A percentile compares a stretch with the other conserved stretches of the same genome.
phyloP scores from a whole-genome alignment of 2,888 invertebrate genomes.

The Sympetrum striolatum region DNA sequence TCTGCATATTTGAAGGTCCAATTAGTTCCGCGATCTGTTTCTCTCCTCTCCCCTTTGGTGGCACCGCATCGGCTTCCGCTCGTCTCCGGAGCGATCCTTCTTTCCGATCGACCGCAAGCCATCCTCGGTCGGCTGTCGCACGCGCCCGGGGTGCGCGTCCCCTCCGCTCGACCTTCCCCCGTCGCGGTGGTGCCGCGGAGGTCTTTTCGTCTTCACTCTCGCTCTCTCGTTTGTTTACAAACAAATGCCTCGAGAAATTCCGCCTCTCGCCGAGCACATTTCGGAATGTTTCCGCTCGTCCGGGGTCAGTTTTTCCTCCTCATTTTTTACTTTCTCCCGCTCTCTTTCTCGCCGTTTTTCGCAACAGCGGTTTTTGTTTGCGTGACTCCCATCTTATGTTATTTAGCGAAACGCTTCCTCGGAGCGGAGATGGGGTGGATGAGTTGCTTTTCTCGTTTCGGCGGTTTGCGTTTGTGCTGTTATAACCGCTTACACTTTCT shows the following conservation, averaged over 20 bases:
- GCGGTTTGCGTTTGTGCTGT: neutral
- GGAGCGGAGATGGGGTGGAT: neutral
- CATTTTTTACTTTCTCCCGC: neutral
- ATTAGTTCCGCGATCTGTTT: no score
- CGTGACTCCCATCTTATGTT: no score
- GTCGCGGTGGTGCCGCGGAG: neutral
- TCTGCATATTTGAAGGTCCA: no score
- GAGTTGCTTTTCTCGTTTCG: neutral
- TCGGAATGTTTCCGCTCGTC: neutral
- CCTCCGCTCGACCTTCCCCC: neutral
- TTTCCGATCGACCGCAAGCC: neutral
- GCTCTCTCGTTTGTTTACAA: conserved; percentile 33
- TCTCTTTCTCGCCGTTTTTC: neutral
- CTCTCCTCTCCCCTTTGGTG: no score
- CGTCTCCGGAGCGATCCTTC: neutral
- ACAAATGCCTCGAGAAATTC: conserved; percentile 24
- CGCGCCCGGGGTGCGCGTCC: neutral
- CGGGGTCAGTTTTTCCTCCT: neutral
- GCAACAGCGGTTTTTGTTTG: neutral
- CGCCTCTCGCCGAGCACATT: neutral
- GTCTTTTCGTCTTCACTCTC: neutral
- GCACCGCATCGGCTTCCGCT: no score
- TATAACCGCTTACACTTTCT: no score
- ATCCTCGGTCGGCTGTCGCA: neutral
- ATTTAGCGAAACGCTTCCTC: no score